A percentile compares a stretch with the other conserved stretches of the same genome.
Evolutionary conservation across 1,140 invertebrate genomes (phyloP).

Genomic region (Macrostomum lignano): DNA sequence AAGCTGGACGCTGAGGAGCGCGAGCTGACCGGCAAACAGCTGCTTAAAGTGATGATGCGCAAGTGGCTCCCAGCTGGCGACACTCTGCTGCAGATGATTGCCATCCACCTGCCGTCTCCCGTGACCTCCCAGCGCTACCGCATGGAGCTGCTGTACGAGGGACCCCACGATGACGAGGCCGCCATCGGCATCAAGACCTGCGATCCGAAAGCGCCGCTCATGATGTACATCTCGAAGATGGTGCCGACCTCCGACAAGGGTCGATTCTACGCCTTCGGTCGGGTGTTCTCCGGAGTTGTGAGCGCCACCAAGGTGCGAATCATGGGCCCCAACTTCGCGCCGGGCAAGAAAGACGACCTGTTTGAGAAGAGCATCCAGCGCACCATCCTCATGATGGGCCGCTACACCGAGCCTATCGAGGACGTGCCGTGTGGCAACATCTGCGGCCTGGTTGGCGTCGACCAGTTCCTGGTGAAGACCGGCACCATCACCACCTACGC

Average conservation of each 20-base stretch:
- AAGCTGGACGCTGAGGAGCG: conserved; percentile 70
- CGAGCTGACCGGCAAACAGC: conserved; percentile 45
- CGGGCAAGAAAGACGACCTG: conserved; percentile 93
- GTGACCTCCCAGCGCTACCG: conserved; percentile 94
- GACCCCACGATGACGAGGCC: conserved; percentile 73
- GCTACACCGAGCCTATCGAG: conserved; percentile 94
- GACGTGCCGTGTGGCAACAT: conserved; percentile 98
- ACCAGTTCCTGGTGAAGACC: conserved; percentile 96
- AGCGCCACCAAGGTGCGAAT: conserved; percentile 56
- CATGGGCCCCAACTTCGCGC: conserved; percentile 73
- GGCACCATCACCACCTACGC: conserved; percentile 96
- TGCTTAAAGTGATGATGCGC: conserved; percentile 49
- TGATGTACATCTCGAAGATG: conserved; percentile 99
- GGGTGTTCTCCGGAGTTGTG: conserved; percentile 77
- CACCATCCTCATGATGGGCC: conserved; percentile 99
- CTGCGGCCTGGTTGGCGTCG: conserved; percentile 93
- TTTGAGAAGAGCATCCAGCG: conserved; percentile 93
- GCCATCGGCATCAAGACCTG: conserved; percentile 57
- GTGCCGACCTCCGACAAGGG: conserved; percentile 97
- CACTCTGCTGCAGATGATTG: conserved; percentile 97
- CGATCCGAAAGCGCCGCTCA: conserved; percentile 74
- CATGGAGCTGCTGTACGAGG: conserved; percentile 78
- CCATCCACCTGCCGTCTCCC: conserved; percentile 90
- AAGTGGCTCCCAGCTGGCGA: conserved; percentile 97
- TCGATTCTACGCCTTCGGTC: conserved; percentile 96